These are phyloP conservation scores for Bolborhynchus lineola DNA, from an alignment of 2,113 vertebrate species.

Conservation along the genomic window DNA sequence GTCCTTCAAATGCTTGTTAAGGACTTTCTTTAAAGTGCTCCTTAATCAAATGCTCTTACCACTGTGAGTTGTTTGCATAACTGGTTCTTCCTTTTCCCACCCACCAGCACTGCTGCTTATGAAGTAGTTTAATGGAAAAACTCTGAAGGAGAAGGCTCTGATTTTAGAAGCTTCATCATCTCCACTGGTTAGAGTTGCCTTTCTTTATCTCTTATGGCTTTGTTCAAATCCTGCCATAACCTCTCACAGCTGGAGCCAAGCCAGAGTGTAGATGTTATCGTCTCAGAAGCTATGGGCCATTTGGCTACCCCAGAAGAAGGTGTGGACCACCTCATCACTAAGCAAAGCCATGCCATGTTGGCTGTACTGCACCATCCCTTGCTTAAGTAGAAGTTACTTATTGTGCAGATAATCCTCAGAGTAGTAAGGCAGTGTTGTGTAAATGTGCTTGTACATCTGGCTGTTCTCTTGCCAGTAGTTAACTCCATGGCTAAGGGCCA, in stretches of 20 bases:
- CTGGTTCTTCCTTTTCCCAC: not conserved
- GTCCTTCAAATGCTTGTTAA: not conserved
- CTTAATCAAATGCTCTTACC: not conserved
- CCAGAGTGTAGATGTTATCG: not conserved
- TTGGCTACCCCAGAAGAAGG: not conserved
- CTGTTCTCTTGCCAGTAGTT: not conserved
- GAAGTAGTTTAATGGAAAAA: not conserved
- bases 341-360: accelerated
- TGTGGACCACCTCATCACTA: not conserved
- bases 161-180: not conserved
- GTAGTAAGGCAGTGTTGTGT: not conserved
- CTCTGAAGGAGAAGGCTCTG: not conserved
- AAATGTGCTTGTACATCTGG: not conserved
- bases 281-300: not conserved
- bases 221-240: not conserved
- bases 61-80: not conserved
- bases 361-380: not conserved
- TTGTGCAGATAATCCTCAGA: not conserved
- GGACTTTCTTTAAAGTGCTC: not conserved
- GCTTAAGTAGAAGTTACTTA: not conserved
- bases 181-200: not conserved
- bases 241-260: not conserved
- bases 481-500: not conserved
- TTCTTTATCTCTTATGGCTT: not conserved
- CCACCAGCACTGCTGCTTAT: not conserved